Conservation (phyloP, 2,888 invertebrate species). For the Pyrochroa serraticornis region DNA sequence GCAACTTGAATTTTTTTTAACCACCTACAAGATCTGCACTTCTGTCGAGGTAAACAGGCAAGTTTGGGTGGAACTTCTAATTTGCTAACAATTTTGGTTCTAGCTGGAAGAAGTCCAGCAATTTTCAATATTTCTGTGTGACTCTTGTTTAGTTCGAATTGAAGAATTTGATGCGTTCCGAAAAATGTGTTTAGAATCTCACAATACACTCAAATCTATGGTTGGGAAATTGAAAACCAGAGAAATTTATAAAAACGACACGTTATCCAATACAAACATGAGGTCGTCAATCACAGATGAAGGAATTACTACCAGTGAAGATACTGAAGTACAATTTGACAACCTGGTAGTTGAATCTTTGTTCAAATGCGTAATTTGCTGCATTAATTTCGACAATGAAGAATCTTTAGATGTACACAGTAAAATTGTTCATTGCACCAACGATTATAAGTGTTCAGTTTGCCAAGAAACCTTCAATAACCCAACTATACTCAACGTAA, state of each 20-base stretch:
- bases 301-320: not conserved
- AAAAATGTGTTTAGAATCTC: conserved; percentile 6
- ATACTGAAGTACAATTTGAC: not conserved
- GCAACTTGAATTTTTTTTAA: not conserved
- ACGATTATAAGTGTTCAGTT: conserved; percentile 8
- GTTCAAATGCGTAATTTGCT: conserved; percentile 7
- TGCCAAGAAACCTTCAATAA: conserved; percentile 5
- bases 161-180: conserved; percentile 3
- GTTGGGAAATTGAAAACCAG: not conserved
- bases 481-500: conserved; percentile 8
- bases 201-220: conserved; percentile 1
- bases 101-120: conserved; percentile 1
- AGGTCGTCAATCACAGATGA: not conserved
- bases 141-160: not conserved
- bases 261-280: no score
- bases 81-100: not conserved
- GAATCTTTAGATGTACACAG: not conserved
- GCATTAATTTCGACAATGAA: not conserved
- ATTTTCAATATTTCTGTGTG: conserved; percentile 1
- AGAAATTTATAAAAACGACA: not conserved
- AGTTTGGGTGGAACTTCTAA: no score
- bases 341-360: not conserved
- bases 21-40: not conserved
- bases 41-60: not conserved
- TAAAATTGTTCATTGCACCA: not conserved